Base-by-base conservation (phyloP, 1,140 invertebrate species). In the Eubasilissa regina region DNA sequence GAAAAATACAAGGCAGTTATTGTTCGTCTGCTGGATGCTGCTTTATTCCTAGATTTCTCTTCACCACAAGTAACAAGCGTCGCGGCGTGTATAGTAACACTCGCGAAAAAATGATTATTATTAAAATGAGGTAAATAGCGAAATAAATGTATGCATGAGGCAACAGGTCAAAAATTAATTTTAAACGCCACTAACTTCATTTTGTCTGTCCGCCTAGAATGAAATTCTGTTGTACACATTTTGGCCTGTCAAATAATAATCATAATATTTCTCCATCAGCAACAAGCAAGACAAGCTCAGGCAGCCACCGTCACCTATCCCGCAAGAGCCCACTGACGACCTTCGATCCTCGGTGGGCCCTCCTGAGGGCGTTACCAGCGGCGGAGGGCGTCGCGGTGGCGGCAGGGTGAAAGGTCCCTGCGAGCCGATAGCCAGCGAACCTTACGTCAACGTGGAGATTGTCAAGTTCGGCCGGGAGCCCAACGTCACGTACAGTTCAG, bases 391-490 rank as follows among this genome's bases (percentile, higher is more conserved):
- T 6, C 86, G 86, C 11, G 89, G 87, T 74, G 89, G 87, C 77
- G 86, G 85, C 51, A 82, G 86, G 19, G 85, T 90, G 3, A 90
- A 91, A 72, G 90, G 88, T 43, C 90, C 89, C 3, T 90, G 90
- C 78, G 89, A 91, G 77, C 85, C 90, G 0, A 88, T 93, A n/a
- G 87, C 90, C 4, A 91, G 90, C 43, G 92, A 93, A 83, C 90
- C 92, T 0, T 93, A 91, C 83, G 89, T 93, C 21, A 91, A 92
- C 81, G 89, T 93, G 11, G 92, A 94, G 81, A 89, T 94, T 55
- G 88, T 94, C 1, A 92, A 92, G 84, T 89, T 89, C 81, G 91
- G 92, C 25, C 85, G 89, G 21, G 91, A 92, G 83, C 88, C 89
- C 3, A 92, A 92, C 82, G 88, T 90, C 21, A 90, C 90, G 0